Base-by-base conservation (phyloP, 2,888 invertebrate species). In the Beris morrisii region DNA sequence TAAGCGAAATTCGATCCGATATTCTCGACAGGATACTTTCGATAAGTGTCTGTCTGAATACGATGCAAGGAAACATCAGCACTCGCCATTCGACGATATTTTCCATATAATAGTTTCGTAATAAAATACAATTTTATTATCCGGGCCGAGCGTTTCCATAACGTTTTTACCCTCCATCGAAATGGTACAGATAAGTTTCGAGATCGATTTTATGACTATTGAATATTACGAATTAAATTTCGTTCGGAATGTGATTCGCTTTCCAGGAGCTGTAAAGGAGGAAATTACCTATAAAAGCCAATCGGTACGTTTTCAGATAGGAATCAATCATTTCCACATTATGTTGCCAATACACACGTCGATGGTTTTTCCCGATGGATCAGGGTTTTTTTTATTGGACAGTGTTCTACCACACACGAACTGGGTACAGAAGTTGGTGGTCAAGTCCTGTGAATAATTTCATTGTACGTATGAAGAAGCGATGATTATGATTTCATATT, bases 81-180 rank as follows among this genome's bases (percentile, higher is more conserved):
- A 38, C 30, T 56, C 9, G 45, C 22, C 22, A 9, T 9, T 46
- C 7, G 31, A 46, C 30, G 31, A 48, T 48, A 59, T 48, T 59
- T 59, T 6, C 46, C 38, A 38, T 9, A 13, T 59, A 28, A 59
- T 59, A 59, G 46, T 46, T 59, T 9, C 12, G 58, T 48, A 59
- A 59, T 59, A 59, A 59, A 59, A 59, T 45, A 5, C 48, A 31
- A 48, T 59, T 46, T 59, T 59, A 59, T 59, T 59, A 59, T 31
- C 13, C 48, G 28, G 48, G 13, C 44, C 22, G 4, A 13, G 31
- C 31, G 28, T n/a, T 56, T 9, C 50, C 50, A 11, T 38, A 38
- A 5, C 7, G 38, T 38, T 38, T 38, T 5, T 9, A 38, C 38
- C 9, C 38, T 9, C 5, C 38, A 38, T 9, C 9, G 22, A 3